Evolutionary conservation across 2,888 invertebrate species (phyloP), one percentile per base, ranked within the genome.

Genomic region (Prenolepis imparis): DNA sequence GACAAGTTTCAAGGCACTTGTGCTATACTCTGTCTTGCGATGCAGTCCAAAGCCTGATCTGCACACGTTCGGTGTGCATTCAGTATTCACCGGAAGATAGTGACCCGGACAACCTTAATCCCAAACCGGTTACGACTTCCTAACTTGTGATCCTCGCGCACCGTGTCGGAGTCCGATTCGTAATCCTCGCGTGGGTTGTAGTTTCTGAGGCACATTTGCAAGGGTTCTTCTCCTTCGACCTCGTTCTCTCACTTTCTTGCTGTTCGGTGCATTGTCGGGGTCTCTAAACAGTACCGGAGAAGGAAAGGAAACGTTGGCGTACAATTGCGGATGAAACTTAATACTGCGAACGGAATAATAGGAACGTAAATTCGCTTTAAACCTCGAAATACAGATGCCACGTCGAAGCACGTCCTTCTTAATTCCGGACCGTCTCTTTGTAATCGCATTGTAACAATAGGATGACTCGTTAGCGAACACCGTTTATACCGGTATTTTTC

Each of bases 261-360:
- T 63, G 48, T 32, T 72, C 59, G n/a, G 61, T 55, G 61, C 63
- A 59, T n/a, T 48, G 48, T 59, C n/a, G 24, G 36, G 28, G 39
- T 55, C 24, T 70, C 64, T 57, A 32, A 55, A 67, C 66, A 61
- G 11, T 4, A n/a, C 52, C 32, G 68, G 63, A 21, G 48, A 57
- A 24, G 39, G 78, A 83, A 59, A 68, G 32, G 44, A 59, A 59
- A 57, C 32, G 44, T n/a, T 61, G 39, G 67, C 57, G 36, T 24
- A 83, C 39, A 70, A 63, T 81, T 82, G 84, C 84, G 77, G 85
- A 83, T 82, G 86, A 84, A 86, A 88, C 87, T 90, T 91, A 90
- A 92, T 92, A 86, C 90, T 90, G 91, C 90, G 92, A 93, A 93
- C 90, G 90, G 90, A 90, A 89, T 93, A 94, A 94, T 94, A 93